These are phyloP conservation scores for Meandrusa payeni DNA, from an alignment of 2,888 invertebrate species.

Conservation along the genomic window DNA sequence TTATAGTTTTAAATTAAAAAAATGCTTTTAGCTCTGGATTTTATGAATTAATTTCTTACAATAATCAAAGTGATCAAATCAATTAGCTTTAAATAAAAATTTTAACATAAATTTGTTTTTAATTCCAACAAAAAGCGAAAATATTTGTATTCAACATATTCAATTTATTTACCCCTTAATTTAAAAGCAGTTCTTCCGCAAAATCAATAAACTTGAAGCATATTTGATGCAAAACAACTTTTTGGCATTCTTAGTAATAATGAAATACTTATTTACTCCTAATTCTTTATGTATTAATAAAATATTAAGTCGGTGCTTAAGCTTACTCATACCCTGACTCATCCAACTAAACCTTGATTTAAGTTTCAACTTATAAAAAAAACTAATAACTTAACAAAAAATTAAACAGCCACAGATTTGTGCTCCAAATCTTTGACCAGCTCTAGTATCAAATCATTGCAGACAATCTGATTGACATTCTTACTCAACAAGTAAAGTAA, in stretches of 20 bases:
- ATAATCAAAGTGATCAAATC: too few relatives aligned
- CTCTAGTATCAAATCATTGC: constrained; percentile 82
- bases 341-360: too few relatives aligned
- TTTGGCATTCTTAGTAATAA: constrained; percentile 12
- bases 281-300: background rate
- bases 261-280: constrained; percentile 8
- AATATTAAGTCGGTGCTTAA: constrained; percentile 14
- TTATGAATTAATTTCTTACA: too few relatives aligned
- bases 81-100: too few relatives aligned
- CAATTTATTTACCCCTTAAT: too few relatives aligned
- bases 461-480: constrained; percentile 86
- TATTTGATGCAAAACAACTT: background rate
- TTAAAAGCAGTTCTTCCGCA: too few relatives aligned
- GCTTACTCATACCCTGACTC: constrained; percentile 10
- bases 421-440: constrained; percentile 64
- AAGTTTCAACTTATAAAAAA: too few relatives aligned
- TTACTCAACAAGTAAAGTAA: constrained; percentile 87
- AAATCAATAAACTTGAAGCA: background rate
- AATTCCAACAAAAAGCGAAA: too few relatives aligned
- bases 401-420: constrained; percentile 51
- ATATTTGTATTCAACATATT: too few relatives aligned
- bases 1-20: too few relatives aligned
- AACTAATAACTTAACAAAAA: constrained; percentile 5
- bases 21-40: too few relatives aligned
- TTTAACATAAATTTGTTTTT: too few relatives aligned